phyloP scores from a whole-genome alignment of 2,113 vertebrate genomes.

The Apeltes quadracus region DNA sequence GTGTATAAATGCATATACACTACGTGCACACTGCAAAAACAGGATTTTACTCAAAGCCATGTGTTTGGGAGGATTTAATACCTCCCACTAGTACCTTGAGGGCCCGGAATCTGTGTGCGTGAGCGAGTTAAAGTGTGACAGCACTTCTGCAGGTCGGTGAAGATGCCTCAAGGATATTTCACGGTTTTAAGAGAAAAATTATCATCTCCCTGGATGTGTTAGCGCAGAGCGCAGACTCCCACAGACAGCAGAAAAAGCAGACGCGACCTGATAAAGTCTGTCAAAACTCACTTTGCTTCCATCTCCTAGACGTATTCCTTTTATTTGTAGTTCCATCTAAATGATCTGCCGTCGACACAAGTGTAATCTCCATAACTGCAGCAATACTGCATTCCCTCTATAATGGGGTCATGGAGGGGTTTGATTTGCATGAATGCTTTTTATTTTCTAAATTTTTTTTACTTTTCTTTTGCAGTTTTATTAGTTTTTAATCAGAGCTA shows the following conservation, averaged over 20 bases:
- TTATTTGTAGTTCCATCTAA: background rate
- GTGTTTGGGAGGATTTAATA: slow-evolving; percentile 13
- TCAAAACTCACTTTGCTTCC: background rate
- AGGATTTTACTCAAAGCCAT: background rate
- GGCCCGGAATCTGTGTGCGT: background rate
- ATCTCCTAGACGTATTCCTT: background rate
- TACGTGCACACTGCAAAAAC: background rate
- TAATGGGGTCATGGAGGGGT: slow-evolving; percentile 21
- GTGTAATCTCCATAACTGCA: slow-evolving; percentile 28
- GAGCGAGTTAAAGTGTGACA: slow-evolving; percentile 30
- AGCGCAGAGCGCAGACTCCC: slow-evolving; percentile 20
- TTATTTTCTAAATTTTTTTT: slow-evolving; percentile 10
- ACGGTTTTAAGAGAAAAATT: slow-evolving; percentile 40
- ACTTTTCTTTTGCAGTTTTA: background rate
- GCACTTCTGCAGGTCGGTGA: slow-evolving; percentile 38
- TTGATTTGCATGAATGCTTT: slow-evolving; percentile 19
- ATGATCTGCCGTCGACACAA: background rate
- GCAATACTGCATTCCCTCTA: background rate
- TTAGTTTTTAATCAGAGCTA: background rate
- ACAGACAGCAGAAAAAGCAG: slow-evolving; percentile 13
- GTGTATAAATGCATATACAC: background rate
- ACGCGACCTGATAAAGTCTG: slow-evolving; percentile 4
- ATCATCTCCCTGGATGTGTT: slow-evolving; percentile 30
- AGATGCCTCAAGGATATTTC: slow-evolving; percentile 50
- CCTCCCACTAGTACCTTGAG: slow-evolving; percentile 2